Percentiles rank a stretch among this genome's conserved stretches.
phyloP scores from a whole-genome alignment of 1,140 invertebrate genomes.

The Lutraria rhynchaena region DNA sequence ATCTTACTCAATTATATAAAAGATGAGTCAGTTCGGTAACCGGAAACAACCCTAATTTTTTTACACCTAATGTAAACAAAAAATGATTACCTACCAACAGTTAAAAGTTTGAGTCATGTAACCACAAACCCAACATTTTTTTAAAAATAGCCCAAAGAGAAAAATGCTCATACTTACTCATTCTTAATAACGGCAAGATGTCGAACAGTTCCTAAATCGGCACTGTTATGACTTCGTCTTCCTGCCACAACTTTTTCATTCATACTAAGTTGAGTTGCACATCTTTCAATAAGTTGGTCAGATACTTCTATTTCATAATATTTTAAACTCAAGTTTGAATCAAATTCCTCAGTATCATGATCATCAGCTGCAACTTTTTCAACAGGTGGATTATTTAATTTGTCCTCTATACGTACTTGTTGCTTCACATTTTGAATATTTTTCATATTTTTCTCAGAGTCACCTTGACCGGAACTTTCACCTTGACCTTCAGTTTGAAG shows the following conservation, averaged over 20 bases:
- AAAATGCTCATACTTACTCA: conserved; percentile 69
- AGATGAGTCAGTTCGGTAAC: neutral
- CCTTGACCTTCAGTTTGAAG: neutral
- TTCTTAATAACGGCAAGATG: conserved; percentile 73
- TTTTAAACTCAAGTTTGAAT: conserved; percentile 71
- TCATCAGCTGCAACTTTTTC: neutral
- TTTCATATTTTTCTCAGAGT: conserved; percentile 36
- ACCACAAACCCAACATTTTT: too few species aligned
- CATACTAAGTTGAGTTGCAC: conserved; percentile 77
- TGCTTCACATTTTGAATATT: conserved; percentile 46
- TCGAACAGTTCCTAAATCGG: conserved; percentile 70
- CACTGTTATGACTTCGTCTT: conserved; percentile 58
- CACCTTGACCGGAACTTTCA: neutral
- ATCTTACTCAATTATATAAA: too few species aligned
- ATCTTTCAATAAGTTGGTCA: conserved; percentile 75
- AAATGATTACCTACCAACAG: too few species aligned
- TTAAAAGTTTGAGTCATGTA: too few species aligned
- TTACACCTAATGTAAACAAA: too few species aligned
- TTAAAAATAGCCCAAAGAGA: too few species aligned
- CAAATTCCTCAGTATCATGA: conserved; percentile 70
- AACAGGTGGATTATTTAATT: neutral
- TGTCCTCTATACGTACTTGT: conserved; percentile 52
- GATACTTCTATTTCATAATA: conserved; percentile 77
- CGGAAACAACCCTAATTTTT: neutral
- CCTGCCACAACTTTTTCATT: conserved; percentile 77